Base-by-base conservation (phyloP, 2,888 invertebrate genomes). In the Platycnemis pennipes region DNA sequence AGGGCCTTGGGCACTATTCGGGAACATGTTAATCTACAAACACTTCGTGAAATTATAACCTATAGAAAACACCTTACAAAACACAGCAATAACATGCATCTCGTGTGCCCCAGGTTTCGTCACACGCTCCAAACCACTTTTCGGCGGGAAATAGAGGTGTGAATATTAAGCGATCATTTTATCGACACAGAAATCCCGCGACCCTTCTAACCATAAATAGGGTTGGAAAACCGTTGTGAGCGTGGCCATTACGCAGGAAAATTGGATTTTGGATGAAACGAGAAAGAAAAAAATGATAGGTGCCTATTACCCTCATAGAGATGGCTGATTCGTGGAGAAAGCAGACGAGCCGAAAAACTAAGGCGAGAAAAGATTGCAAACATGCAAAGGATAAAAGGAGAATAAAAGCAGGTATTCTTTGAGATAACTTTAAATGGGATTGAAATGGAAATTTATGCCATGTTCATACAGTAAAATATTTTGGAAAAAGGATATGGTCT, bases 141-240 rank as follows among this genome's bases (percentile, higher is more conserved):
- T 77, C 16, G 77, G 77, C 31, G 37, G 69, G 31, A 77, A 77
- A 77, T 77, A 37, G 13, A 77, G 77, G 77, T 37, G 77, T 77
- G 31, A 31, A 77, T 37, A 77, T 77, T 77, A 77, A 77, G 77
- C 77, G 77, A 77, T 77, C 77, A 77, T 77, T 77, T 77, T 77
- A 77, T 77, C 77, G 77, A 26, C 31, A 16, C 8, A 77, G 13
- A 77, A 77, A 77, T 77, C 77, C 77, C 5, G 2, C 22, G 63
- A 13, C 11, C 11, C 37, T 77, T 16, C 26, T 77, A 37, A 37
- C 37, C 77, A 77, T 37, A 63, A 63, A 77, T 77, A 37, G 77
- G 31, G 49, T 11, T 31, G 37, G 16, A 77, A 77, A 37, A 37
- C 13, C 8, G 37, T 31, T 13, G 2, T 13, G 16, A 77, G 2